Evolutionary conservation across 2,888 invertebrate species (phyloP), one percentile per base, ranked within the genome.

Genomic region (Drosophila austrosaltans): DNA sequence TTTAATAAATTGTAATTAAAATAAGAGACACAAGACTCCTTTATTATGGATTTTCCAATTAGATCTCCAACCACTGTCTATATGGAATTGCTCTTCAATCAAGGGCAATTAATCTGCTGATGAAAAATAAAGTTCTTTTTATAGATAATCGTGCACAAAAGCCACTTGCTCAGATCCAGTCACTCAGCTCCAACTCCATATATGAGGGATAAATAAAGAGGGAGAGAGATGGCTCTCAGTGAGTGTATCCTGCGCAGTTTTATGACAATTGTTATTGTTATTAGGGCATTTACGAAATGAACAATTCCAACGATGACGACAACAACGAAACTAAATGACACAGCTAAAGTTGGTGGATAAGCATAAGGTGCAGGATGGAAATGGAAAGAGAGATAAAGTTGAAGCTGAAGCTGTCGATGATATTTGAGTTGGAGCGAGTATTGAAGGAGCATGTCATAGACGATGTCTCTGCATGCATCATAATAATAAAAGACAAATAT

Each of bases 281-380:
- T 85, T 87, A 89, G 87, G 85, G 86, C 89, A 89, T 89, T 87
- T 89, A 78, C 87, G 88, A 89, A 86, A 87, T 89, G 89, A 89
- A 87, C 85, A 89, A 85, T 86, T 86, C 84, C 75, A 82, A 75
- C 89, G 82, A 72, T 79, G 77, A 79, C 77, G 76, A 25, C 48
- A 16, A 42, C 44, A 20, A 44, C 22, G 22, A 42, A 71, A 58
- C 78, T 77, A 81, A 86, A 82, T 83, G 88, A 88, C 83, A 84
- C 87, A 69, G 63, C 63, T 69, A 59, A 67, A 78, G 22, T 68
- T 67, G n/a, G 65, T 59, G 36, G 36, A 36, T 8, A 36, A 8
- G 36, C 8, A 10, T 64, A 62, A 20, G 61, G 56, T 58, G 44
- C 56, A 75, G 74, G 10, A 36, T 36, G 36, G 10, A 8, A 36